These are phyloP conservation scores for Heliocidaris tuberculata DNA, from an alignment of 35 echinoderm and acorn worm species.

Conservation along the genomic window DNA sequence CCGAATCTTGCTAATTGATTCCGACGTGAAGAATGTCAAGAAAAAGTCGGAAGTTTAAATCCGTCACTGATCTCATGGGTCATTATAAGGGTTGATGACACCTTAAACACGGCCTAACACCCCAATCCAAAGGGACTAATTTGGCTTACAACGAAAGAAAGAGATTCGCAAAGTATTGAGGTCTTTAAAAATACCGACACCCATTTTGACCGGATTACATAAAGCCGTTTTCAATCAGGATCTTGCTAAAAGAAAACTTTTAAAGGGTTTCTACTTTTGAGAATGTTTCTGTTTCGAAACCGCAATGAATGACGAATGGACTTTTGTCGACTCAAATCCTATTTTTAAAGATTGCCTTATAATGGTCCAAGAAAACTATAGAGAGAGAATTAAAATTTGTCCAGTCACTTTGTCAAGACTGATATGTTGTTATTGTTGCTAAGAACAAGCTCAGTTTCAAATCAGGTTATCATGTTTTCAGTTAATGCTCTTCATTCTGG, in stretches of 20 bases:
- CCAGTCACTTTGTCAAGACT: no score
- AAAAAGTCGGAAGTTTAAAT: slow-evolving; percentile 18
- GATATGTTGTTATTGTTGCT: no score
- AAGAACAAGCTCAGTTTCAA: no score
- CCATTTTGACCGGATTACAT: neutral
- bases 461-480: no score
- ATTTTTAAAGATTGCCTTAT: neutral
- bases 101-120: neutral
- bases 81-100: neutral
- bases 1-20: neutral
- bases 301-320: neutral
- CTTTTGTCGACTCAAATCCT: neutral
- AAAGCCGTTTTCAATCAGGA: neutral
- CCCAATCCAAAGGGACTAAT: neutral
- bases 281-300: neutral
- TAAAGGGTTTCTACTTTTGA: neutral
- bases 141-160: neutral
- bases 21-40: neutral
- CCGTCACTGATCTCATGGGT: neutral
- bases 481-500: no score
- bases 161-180: neutral
- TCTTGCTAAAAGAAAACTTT: neutral
- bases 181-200: no score
- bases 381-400: no score
- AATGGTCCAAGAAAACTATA: no score